Percentiles rank a stretch among this genome's conserved stretches.
Evolutionary conservation across 2,113 vertebrate genomes (phyloP).

Genomic region (Aegotheles bennettii): DNA sequence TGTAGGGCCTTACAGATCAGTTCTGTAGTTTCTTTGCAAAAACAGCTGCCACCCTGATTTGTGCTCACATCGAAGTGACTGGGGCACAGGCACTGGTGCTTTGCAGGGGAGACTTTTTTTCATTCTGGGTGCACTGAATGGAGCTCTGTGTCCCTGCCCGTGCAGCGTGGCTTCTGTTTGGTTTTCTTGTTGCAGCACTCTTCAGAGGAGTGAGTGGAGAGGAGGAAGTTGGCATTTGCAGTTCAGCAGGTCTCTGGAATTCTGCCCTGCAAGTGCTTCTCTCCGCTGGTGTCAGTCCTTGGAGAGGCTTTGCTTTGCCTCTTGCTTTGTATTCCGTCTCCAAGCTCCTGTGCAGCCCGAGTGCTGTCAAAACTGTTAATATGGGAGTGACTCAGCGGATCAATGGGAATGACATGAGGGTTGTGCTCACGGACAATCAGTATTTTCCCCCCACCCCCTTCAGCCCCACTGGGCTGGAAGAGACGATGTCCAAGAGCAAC

Average conservation of each 20-base stretch:
- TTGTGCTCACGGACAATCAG: conserved; percentile 3
- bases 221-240: not conserved
- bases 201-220: not conserved
- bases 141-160: not conserved
- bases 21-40: not conserved
- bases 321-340: not conserved
- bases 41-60: not conserved
- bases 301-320: not conserved
- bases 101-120: not conserved
- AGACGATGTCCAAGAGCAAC: not conserved
- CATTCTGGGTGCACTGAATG: not conserved
- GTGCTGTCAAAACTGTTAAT: conserved; percentile 40
- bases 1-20: not conserved
- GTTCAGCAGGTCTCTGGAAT: conserved; percentile 19
- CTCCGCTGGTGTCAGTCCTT: not conserved
- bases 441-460: not conserved
- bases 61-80: rapidly evolving
- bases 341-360: conserved; percentile 4
- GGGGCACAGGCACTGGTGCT: not conserved
- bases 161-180: not conserved
- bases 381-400: conserved; percentile 66
- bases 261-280: not conserved
- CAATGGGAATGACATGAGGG: conserved; percentile 41
- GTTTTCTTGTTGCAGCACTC: not conserved
- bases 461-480: conserved; percentile 23